Conservation (phyloP, 2,888 invertebrate species). For the Drosophila yooni region DNA sequence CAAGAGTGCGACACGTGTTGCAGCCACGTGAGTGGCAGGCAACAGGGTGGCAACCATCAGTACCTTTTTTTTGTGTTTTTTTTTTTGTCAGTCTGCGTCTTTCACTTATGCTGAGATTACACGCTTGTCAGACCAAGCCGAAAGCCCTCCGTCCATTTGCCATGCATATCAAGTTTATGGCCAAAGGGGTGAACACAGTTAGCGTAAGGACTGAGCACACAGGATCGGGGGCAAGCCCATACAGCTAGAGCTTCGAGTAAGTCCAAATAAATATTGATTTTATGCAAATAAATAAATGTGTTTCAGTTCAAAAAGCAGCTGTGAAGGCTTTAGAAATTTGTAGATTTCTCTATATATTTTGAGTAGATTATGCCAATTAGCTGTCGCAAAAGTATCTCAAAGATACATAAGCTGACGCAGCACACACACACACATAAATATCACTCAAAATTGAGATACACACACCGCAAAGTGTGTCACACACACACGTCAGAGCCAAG, state of each 20-base stretch:
- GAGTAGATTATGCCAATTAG: slow-evolving; percentile 12
- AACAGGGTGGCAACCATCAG: slow-evolving; percentile 2
- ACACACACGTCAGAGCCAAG: slow-evolving; percentile 26
- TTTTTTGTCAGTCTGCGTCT: slow-evolving; percentile 18
- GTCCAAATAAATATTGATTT: background rate
- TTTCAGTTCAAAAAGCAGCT: background rate
- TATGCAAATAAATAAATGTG: background rate
- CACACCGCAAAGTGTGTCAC: slow-evolving; percentile 39
- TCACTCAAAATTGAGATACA: background rate
- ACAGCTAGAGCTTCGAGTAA: background rate
- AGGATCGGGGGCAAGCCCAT: background rate
- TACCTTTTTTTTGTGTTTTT: slow-evolving; percentile 16
- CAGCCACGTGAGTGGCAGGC: slow-evolving; percentile 49
- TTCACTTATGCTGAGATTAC: slow-evolving; percentile 69
- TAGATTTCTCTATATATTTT: background rate
- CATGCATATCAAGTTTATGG: slow-evolving; percentile 41
- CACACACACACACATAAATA: background rate
- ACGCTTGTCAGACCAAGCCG: slow-evolving; percentile 65
- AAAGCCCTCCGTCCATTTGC: slow-evolving; percentile 44
- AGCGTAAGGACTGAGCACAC: no score
- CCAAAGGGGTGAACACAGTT: slow-evolving; percentile 24
- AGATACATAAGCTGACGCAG: slow-evolving; percentile 9
- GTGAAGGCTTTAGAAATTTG: background rate
- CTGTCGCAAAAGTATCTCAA: slow-evolving; percentile 14
- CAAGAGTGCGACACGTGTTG: slow-evolving; percentile 60